phyloP scores from a whole-genome alignment of 2,797 vertebrate genomes.

The Typhlichthys eigenmanni region DNA sequence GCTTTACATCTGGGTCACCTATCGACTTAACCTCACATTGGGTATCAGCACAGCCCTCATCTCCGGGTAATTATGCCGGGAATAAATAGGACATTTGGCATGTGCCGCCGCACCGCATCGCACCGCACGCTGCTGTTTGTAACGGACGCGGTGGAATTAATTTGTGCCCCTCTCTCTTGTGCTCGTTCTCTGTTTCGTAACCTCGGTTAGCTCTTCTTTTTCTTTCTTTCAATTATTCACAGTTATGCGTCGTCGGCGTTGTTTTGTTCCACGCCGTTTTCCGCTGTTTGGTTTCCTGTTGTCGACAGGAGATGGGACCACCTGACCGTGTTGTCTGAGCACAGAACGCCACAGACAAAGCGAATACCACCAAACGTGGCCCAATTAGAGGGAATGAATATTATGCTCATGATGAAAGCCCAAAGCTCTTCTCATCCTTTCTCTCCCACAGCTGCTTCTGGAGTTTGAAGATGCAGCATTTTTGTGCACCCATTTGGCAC shows the following conservation, averaged over 20 bases:
- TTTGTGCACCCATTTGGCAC: constrained; percentile 56
- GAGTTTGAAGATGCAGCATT: constrained; percentile 38
- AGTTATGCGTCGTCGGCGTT: constrained; percentile 21
- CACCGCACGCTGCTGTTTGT: constrained; percentile 32
- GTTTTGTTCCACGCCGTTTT: constrained; percentile 31
- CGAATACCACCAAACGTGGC: constrained; percentile 36
- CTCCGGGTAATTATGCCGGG: constrained; percentile 58
- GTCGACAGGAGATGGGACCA: constrained; percentile 30
- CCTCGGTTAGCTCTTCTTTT: constrained; percentile 67
- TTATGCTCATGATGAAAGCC: constrained; percentile 30
- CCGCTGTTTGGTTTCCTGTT: constrained; percentile 23
- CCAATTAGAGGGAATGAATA: constrained; percentile 51
- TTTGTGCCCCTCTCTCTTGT: constrained; percentile 66
- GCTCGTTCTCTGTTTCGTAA: constrained; percentile 46
- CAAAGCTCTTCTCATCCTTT: constrained; percentile 27
- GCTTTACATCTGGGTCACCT: constrained; percentile 72
- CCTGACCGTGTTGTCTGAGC: no score
- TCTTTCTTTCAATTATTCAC: constrained; percentile 52
- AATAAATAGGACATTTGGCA: constrained; percentile 73
- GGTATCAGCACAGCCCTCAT: constrained; percentile 58
- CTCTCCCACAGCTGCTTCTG: constrained; percentile 20
- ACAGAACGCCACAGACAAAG: constrained; percentile 12
- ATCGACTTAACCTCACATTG: constrained; percentile 69
- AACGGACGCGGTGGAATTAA: constrained; percentile 65
- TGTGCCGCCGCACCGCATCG: constrained; percentile 14